These are phyloP conservation scores for Scaptomyza montana DNA, from an alignment of 1,140 invertebrate genomes.

Conservation along the genomic window DNA sequence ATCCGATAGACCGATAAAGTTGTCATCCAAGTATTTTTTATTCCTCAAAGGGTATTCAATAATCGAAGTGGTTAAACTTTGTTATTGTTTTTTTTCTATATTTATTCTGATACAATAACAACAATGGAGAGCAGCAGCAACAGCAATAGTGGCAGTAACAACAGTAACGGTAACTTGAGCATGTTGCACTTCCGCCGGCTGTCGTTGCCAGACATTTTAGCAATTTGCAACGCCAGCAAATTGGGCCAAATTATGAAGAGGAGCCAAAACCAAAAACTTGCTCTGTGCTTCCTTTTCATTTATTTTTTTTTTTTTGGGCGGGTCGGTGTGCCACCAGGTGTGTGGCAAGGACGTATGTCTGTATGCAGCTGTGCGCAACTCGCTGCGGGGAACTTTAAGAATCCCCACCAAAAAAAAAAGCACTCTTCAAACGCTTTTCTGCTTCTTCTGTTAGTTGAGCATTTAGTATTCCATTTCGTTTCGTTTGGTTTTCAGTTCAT, in stretches of 20 bases:
- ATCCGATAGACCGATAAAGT: too few relatives aligned
- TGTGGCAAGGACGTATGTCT: slow-evolving; percentile 16
- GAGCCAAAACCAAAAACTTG: slow-evolving; percentile 21
- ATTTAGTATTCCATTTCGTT: background rate
- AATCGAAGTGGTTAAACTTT: background rate
- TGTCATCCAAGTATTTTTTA: background rate
- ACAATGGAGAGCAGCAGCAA: background rate
- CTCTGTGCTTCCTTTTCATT: background rate
- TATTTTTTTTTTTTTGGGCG: too few relatives aligned
- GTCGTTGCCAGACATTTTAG: slow-evolving; percentile 73
- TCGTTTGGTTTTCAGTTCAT: slow-evolving; percentile 14
- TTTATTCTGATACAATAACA: slow-evolving; percentile 34
- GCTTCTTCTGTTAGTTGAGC: background rate
- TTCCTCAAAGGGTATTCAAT: background rate
- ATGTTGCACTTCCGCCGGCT: slow-evolving; percentile 78
- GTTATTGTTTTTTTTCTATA: background rate
- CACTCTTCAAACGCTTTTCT: too few relatives aligned
- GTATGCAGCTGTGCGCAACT: background rate
- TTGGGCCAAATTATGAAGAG: slow-evolving; percentile 74
- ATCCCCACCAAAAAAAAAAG: background rate
- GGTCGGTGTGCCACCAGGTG: slow-evolving; percentile 3
- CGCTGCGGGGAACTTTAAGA: background rate
- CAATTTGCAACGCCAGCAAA: slow-evolving; percentile 81
- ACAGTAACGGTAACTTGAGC: slow-evolving; percentile 62
- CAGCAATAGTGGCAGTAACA: slow-evolving; percentile 13